Evolutionary conservation across 2,888 invertebrate genomes (phyloP).

Genomic region (Melanophora roralis): DNA sequence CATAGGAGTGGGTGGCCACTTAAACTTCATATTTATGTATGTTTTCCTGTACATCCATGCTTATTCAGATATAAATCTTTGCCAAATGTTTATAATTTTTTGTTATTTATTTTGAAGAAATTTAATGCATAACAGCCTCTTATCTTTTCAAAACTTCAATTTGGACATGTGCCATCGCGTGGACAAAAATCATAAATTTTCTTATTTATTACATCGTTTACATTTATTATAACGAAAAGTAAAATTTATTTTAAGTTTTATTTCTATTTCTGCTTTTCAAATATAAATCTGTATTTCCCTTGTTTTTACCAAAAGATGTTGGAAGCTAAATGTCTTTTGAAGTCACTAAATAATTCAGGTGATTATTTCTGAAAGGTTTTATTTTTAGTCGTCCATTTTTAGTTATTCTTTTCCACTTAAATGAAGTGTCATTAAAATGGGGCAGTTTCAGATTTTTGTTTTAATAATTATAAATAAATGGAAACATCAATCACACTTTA

Average conservation of each 20-base stretch:
- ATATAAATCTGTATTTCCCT: neutral
- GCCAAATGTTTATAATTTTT: conserved; percentile 22
- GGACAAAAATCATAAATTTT: conserved; percentile 38
- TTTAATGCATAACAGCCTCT: neutral
- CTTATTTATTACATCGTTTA: conserved; percentile 30
- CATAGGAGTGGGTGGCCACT: conserved; percentile 2
- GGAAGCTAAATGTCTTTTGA: conserved; percentile 22
- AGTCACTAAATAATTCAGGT: conserved; percentile 43
- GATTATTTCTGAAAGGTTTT: conserved; percentile 40
- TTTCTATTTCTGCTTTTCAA: neutral
- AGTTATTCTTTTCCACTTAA: conserved; percentile 18
- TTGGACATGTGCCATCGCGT: conserved; percentile 56
- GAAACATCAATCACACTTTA: neutral
- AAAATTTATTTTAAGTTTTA: conserved; percentile 1
- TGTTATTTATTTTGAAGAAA: conserved; percentile 17
- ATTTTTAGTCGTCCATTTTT: conserved; percentile 32
- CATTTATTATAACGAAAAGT: neutral
- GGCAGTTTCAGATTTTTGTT: conserved; percentile 17
- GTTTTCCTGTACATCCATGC: no score
- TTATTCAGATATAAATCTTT: neutral
- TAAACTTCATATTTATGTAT: no score
- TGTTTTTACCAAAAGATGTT: neutral
- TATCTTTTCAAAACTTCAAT: conserved; percentile 47
- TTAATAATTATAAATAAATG: neutral
- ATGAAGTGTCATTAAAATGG: conserved; percentile 48